These are phyloP conservation scores for Eira barbara DNA, from an alignment of 2,113 vertebrate species.

Conservation along the genomic window DNA sequence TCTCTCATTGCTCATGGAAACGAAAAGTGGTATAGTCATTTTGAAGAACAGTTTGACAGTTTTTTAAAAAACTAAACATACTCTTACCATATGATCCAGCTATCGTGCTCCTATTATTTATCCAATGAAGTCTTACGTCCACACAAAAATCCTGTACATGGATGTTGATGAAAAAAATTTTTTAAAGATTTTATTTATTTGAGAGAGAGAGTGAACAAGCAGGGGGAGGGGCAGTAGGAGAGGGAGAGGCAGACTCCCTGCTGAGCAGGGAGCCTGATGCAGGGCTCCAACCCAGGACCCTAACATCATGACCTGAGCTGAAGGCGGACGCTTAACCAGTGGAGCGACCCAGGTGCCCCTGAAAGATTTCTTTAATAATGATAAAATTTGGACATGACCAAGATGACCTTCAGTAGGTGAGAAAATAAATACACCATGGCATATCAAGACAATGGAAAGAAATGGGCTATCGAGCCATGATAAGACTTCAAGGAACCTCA, in stretches of 20 bases:
- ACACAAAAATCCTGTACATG: not conserved
- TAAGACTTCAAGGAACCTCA: not conserved
- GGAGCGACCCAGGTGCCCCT: not conserved
- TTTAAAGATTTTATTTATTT: not conserved
- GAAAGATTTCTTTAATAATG: not conserved
- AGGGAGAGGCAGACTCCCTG: not conserved
- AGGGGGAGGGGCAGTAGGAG: not conserved
- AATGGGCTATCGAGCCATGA: not conserved
- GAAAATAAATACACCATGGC: not conserved
- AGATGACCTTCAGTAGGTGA: not conserved
- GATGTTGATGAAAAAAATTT: not conserved
- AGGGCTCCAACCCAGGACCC: not conserved
- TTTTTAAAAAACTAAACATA: not conserved
- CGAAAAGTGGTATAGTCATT: not conserved
- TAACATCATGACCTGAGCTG: not conserved
- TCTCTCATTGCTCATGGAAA: not conserved
- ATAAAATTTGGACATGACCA: not conserved
- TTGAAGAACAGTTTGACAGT: not conserved
- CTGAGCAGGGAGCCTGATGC: not conserved
- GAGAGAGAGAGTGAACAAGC: not conserved
- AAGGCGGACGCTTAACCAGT: not conserved
- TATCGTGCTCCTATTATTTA: not conserved
- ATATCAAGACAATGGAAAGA: not conserved
- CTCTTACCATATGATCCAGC: not conserved
- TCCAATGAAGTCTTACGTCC: not conserved